These are phyloP conservation scores for Zaprionus taronus DNA, from an alignment of 1,140 invertebrate genomes.

Conservation along the genomic window DNA sequence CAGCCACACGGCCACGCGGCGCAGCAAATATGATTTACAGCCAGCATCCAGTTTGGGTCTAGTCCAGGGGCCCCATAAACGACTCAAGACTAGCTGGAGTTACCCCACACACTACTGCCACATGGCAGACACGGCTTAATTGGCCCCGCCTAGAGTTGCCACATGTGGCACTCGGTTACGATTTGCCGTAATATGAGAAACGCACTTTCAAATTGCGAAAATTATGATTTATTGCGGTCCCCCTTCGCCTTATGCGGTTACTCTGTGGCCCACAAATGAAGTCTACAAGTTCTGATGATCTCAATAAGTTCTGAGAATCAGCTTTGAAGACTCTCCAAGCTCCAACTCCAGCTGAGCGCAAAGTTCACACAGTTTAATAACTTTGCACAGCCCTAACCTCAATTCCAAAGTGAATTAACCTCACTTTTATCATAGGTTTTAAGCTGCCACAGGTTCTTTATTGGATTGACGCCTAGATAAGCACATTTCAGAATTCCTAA, in stretches of 20 bases:
- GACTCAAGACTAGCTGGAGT: not conserved
- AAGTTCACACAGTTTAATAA: not conserved
- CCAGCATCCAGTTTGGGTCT: slow-evolving; percentile 15
- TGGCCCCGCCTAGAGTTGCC: slow-evolving; percentile 61
- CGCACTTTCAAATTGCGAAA: slow-evolving; percentile 68
- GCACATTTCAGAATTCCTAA: slow-evolving; percentile 32
- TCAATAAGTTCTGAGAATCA: no score
- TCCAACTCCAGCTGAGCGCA: not conserved
- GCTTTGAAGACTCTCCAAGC: no score
- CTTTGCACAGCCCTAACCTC: slow-evolving; percentile 12
- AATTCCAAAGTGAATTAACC: slow-evolving; percentile 2
- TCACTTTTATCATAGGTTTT: slow-evolving; percentile 18
- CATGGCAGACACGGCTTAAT: slow-evolving; percentile 57
- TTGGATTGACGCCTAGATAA: slow-evolving; percentile 30
- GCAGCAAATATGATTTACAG: slow-evolving; percentile 49
- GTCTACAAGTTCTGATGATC: not conserved
- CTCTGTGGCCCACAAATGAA: not conserved
- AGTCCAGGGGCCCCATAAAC: not conserved
- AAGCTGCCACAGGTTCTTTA: not conserved
- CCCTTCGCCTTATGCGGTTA: slow-evolving; percentile 27
- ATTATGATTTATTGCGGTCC: slow-evolving; percentile 66
- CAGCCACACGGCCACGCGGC: slow-evolving; percentile 25
- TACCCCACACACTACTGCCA: not conserved
- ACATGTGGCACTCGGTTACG: slow-evolving; percentile 48
- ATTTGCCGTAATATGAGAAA: slow-evolving; percentile 69